Evolutionary conservation across 2,888 invertebrate genomes (phyloP).

Genomic region (Gymnoscelis rufifasciata): DNA sequence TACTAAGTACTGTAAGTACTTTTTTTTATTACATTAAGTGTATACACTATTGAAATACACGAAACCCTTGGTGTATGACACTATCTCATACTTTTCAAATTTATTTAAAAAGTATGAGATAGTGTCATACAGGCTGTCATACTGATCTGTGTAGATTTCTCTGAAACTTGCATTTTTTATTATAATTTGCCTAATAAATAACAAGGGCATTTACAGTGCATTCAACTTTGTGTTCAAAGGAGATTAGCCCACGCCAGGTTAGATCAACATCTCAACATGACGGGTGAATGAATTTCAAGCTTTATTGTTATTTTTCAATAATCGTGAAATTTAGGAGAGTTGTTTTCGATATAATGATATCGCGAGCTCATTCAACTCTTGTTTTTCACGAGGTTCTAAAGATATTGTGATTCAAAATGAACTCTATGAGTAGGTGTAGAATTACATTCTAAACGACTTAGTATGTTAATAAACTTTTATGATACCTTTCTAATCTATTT

Average conservation of each 20-base stretch:
- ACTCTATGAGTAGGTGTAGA: too few species aligned
- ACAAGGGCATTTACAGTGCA: constrained; percentile 12
- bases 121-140: too few species aligned
- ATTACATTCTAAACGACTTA: too few species aligned
- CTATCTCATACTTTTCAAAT: too few species aligned
- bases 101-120: too few species aligned
- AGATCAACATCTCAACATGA: constrained; percentile 12
- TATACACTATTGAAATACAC: too few species aligned
- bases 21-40: too few species aligned
- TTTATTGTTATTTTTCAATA: constrained; percentile 16
- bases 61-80: too few species aligned
- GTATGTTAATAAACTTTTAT: too few species aligned
- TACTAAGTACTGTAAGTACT: too few species aligned
- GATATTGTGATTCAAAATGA: not conserved
- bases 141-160: too few species aligned
- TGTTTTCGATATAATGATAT: constrained; percentile 15
- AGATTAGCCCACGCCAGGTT: constrained; percentile 3
- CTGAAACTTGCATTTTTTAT: not conserved
- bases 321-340: constrained; percentile 11
- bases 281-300: constrained; percentile 14
- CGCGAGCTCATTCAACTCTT: constrained; percentile 15
- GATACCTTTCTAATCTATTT: too few species aligned
- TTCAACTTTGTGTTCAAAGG: constrained; percentile 16
- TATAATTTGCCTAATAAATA: not conserved
- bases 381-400: constrained; percentile 1